Conservation (phyloP, 2,888 invertebrate species). For the Phymatocera aterrima region DNA sequence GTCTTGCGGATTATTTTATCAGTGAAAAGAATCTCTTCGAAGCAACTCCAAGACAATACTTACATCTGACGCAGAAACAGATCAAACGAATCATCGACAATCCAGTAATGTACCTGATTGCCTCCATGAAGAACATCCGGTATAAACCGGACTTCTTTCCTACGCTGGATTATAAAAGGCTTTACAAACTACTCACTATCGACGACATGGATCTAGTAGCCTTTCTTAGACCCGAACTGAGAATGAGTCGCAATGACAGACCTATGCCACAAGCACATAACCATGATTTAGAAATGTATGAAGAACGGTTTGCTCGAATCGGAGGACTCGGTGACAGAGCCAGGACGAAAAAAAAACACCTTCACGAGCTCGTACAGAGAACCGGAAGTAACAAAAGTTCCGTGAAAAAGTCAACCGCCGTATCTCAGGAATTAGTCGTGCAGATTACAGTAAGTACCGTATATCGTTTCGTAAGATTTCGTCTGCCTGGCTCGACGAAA, state of each 20-base stretch:
- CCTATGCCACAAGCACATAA: neutral
- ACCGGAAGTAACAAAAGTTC: conserved; percentile 56
- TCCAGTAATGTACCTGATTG: conserved; percentile 83
- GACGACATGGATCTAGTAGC: conserved; percentile 70
- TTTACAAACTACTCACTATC: conserved; percentile 79
- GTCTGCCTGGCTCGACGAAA: neutral
- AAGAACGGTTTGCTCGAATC: too few relatives aligned
- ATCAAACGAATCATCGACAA: conserved; percentile 83
- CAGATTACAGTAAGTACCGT: conserved; percentile 65
- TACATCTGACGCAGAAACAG: conserved; percentile 81
- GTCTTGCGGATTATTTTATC: conserved; percentile 85
- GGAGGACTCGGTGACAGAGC: conserved; percentile 59
- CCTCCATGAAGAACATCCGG: conserved; percentile 82
- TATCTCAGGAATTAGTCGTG: conserved; percentile 63
- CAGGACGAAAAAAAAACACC: conserved; percentile 52
- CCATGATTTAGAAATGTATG: neutral
- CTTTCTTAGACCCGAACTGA: conserved; percentile 61
- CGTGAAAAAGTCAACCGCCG: conserved; percentile 59
- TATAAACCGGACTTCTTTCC: conserved; percentile 81
- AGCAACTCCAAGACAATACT: conserved; percentile 80
- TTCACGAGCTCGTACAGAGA: conserved; percentile 49
- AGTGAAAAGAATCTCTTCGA: conserved; percentile 84
- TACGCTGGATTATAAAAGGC: conserved; percentile 77
- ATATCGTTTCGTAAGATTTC: neutral
- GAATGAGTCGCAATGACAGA: conserved; percentile 25